Conservation (phyloP, 2,797 vertebrate species). For the Scolopax rusticola region DNA sequence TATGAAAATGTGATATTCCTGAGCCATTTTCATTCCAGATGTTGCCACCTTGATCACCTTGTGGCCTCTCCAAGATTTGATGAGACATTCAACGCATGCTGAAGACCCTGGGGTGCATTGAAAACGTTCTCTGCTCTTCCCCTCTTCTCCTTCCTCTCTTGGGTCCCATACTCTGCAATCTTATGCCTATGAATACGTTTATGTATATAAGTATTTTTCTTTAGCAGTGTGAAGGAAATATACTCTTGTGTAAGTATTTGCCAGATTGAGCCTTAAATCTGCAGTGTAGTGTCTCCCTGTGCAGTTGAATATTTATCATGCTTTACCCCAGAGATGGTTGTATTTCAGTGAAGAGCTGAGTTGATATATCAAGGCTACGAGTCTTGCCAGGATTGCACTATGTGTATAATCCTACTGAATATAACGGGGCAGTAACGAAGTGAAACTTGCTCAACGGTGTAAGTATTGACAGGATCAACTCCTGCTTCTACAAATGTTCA, state of each 20-base stretch:
- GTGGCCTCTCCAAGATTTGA: background rate
- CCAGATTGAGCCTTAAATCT: conserved; percentile 66
- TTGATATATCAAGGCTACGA: conserved; percentile 36
- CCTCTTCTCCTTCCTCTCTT: background rate
- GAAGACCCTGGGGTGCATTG: background rate
- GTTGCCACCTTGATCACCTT: background rate
- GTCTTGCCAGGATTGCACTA: background rate
- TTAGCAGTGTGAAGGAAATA: conserved; percentile 40
- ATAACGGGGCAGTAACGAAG: background rate
- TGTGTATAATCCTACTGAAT: background rate
- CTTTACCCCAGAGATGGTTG: conserved; percentile 39
- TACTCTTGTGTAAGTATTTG: conserved; percentile 48
- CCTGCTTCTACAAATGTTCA: background rate
- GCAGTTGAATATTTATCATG: conserved; percentile 59
- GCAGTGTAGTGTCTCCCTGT: conserved; percentile 20
- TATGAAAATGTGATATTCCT: background rate
- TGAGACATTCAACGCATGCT: background rate
- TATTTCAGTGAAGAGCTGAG: conserved; percentile 52
- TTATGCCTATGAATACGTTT: conserved; percentile 8
- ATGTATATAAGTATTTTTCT: conserved; percentile 51
- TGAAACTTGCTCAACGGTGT: background rate
- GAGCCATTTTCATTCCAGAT: background rate
- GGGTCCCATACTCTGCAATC: background rate
- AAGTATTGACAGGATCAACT: background rate
- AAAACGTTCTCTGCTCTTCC: background rate